phyloP scores from a whole-genome alignment of 2,797 vertebrate species.

The Sebastes steindachneri region DNA sequence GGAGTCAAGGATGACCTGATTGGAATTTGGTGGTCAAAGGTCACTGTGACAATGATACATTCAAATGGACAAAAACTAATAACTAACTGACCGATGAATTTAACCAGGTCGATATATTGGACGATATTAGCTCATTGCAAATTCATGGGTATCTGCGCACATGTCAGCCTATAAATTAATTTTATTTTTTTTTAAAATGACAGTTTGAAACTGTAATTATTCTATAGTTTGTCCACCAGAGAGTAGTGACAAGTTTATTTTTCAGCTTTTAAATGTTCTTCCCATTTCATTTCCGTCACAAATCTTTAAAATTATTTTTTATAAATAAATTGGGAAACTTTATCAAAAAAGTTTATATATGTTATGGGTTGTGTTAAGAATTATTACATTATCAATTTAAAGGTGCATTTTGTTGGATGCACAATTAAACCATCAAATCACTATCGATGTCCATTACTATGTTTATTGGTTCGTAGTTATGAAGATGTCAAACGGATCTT shows the following conservation, averaged over 20 bases:
- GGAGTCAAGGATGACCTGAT: too few species aligned
- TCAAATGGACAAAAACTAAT: not conserved
- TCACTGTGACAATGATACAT: too few species aligned
- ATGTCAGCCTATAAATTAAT: not conserved
- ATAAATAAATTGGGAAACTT: too few species aligned
- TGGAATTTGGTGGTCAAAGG: too few species aligned
- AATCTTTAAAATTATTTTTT: not conserved
- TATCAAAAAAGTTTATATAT: not conserved
- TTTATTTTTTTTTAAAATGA: not conserved
- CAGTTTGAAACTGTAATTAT: not conserved
- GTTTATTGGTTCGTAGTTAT: not conserved
- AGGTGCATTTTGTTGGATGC: not conserved
- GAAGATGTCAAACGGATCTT: not conserved
- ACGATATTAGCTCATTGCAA: not conserved
- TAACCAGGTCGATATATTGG: not conserved
- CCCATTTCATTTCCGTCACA: not conserved
- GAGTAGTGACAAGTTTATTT: too few species aligned
- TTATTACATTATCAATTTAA: not conserved
- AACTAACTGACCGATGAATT: not conserved
- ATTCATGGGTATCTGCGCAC: fast-evolving
- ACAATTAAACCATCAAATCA: not conserved
- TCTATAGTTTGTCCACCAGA: not conserved
- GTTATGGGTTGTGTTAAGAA: not conserved
- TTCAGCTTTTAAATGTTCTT: not conserved
- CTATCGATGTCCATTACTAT: not conserved